Conservation (phyloP, 1,140 invertebrate species). For the Leptinotarsa lineolata region DNA sequence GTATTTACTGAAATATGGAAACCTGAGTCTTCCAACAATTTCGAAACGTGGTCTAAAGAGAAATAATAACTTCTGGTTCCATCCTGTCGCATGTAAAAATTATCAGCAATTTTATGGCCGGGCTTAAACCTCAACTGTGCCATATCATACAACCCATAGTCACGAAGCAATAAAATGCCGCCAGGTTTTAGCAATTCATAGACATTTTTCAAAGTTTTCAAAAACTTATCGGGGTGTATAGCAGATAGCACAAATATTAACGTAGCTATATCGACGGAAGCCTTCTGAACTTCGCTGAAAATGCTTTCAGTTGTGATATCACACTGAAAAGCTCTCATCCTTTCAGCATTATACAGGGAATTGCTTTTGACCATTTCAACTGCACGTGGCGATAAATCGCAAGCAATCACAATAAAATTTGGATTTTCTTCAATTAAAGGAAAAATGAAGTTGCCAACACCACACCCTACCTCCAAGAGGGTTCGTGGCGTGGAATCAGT, state of each 20-base stretch:
- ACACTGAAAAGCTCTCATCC: slow-evolving; percentile 77
- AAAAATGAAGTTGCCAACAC: slow-evolving; percentile 96
- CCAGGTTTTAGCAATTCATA: slow-evolving; percentile 74
- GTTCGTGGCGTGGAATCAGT: slow-evolving; percentile 48
- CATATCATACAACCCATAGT: slow-evolving; percentile 98
- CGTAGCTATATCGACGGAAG: slow-evolving; percentile 81
- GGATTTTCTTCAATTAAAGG: slow-evolving; percentile 83
- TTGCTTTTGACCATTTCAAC: slow-evolving; percentile 82
- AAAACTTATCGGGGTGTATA: slow-evolving; percentile 85
- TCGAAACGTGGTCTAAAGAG: slow-evolving; percentile 67
- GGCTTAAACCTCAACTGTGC: slow-evolving; percentile 92
- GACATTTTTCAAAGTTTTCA: slow-evolving; percentile 70
- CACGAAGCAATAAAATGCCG: slow-evolving; percentile 87
- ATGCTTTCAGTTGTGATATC: slow-evolving; percentile 70
- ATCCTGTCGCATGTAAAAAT: slow-evolving; percentile 97
- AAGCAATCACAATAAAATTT: slow-evolving; percentile 82
- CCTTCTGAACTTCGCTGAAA: slow-evolving; percentile 60
- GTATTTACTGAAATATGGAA: slow-evolving; percentile 70
- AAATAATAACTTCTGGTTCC: slow-evolving; percentile 92
- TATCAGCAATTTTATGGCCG: slow-evolving; percentile 90
- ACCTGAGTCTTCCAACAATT: slow-evolving; percentile 68
- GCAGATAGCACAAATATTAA: slow-evolving; percentile 96
- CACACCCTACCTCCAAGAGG: slow-evolving; percentile 92
- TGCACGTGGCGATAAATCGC: slow-evolving; percentile 92
- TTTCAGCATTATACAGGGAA: slow-evolving; percentile 64